A percentile compares a stretch with the other conserved stretches of the same genome.
These are phyloP conservation scores for Pantherophis guttatus DNA, from an alignment of 2,113 vertebrate species.

Conservation along the genomic window DNA sequence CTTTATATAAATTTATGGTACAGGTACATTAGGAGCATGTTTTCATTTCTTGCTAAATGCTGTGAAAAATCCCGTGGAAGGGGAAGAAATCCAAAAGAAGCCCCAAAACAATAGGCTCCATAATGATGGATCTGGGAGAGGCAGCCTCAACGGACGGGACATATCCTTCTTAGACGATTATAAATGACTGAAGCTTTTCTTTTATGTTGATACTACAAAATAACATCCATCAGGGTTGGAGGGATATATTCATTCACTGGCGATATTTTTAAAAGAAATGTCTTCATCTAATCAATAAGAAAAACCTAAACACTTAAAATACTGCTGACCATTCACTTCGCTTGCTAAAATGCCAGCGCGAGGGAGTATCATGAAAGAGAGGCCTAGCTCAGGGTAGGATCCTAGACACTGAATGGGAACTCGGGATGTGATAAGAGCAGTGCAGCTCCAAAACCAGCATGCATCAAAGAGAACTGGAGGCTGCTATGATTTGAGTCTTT, in stretches of 20 bases:
- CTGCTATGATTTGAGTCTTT: background rate
- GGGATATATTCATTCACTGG: background rate
- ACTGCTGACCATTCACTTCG: background rate
- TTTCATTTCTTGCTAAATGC: background rate
- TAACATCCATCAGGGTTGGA: background rate
- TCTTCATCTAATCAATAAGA: background rate
- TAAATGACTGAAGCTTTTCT: background rate
- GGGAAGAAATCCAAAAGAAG: background rate
- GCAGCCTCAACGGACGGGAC: background rate
- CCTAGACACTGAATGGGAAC: background rate
- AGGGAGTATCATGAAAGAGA: background rate
- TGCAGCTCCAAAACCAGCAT: background rate
- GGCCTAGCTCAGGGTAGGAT: background rate
- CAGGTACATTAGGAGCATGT: background rate
- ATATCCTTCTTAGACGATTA: background rate
- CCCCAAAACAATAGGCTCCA: background rate
- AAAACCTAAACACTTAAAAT: background rate
- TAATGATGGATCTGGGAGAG: background rate
- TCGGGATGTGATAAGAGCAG: no score
- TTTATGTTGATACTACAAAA: background rate
- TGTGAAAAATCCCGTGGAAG: background rate
- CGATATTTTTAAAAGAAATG: background rate
- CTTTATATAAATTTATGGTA: background rate
- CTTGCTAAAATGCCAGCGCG: background rate
- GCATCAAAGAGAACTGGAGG: background rate